Evolutionary conservation across 2,113 vertebrate species (phyloP).

Genomic region (Misgurnus anguillicaudatus): DNA sequence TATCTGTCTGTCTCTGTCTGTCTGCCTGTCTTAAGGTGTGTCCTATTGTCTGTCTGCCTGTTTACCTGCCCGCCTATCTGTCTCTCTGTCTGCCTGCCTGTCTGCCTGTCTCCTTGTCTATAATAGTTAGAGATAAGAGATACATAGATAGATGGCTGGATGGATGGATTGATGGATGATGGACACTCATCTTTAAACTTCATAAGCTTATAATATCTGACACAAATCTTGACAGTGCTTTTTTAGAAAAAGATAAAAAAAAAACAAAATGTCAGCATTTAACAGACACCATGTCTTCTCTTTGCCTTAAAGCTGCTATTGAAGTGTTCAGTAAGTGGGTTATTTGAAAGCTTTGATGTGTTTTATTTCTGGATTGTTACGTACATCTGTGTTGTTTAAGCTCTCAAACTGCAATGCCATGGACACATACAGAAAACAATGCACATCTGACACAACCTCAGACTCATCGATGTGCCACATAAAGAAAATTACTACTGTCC

Average conservation of each 20-base stretch:
- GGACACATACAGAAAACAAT: not conserved
- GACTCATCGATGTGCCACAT: not conserved
- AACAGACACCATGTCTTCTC: not conserved
- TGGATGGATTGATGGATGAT: too few relatives aligned
- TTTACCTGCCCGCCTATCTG: too few relatives aligned
- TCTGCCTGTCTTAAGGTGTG: too few relatives aligned
- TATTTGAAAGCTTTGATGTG: not conserved
- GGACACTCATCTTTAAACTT: too few relatives aligned
- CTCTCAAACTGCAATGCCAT: not conserved
- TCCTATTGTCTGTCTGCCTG: too few relatives aligned
- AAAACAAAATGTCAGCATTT: not conserved
- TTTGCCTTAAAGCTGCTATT: not conserved
- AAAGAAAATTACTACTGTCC: not conserved
- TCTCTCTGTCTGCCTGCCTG: too few relatives aligned
- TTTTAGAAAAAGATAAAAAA: constrained; percentile 1
- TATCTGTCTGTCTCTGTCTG: too few relatives aligned
- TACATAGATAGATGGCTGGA: too few relatives aligned
- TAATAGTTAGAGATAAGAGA: too few relatives aligned
- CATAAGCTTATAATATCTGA: not conserved
- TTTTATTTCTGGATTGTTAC: too few relatives aligned
- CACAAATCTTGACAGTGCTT: not conserved
- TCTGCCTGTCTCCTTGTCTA: too few relatives aligned
- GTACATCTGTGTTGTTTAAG: not conserved
- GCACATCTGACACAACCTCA: constrained; percentile 10
- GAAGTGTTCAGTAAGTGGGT: not conserved